phyloP scores from a whole-genome alignment of 2,797 vertebrate genomes.

The Salarias fasciatus region DNA sequence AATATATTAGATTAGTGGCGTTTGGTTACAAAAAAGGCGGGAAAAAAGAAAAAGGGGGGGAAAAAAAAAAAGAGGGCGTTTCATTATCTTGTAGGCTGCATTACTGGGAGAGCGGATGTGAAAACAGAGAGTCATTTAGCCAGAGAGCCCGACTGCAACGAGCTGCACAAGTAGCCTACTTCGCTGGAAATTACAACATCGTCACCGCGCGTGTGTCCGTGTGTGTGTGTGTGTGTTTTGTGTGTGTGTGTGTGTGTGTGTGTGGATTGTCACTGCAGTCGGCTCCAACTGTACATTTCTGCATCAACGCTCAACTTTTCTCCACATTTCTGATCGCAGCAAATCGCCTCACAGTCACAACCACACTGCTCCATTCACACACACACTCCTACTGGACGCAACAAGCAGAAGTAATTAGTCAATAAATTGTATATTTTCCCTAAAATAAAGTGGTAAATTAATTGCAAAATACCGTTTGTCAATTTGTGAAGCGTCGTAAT shows the following conservation, averaged over 20 bases:
- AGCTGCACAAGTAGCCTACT: slow-evolving; percentile 44
- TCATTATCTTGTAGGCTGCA: slow-evolving; percentile 71
- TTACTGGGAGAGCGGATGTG: slow-evolving; percentile 64
- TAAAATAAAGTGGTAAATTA: slow-evolving; percentile 24
- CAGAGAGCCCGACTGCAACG: slow-evolving; percentile 45
- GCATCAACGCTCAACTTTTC: no score
- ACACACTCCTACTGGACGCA: background rate
- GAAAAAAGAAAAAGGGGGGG: no score
- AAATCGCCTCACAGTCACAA: background rate
- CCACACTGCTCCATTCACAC: background rate
- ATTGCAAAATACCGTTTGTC: slow-evolving; percentile 24
- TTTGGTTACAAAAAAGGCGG: slow-evolving; percentile 62
- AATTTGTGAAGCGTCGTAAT: slow-evolving; percentile 24
- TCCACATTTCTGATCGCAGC: no score
- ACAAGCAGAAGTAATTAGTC: background rate
- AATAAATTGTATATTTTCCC: slow-evolving; percentile 12
- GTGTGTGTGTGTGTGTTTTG: background rate
- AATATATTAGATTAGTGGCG: slow-evolving; percentile 84
- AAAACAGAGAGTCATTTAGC: slow-evolving; percentile 63
- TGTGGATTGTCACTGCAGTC: background rate
- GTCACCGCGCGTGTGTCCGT: slow-evolving; percentile 13
- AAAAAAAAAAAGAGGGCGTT: slow-evolving; percentile 37
- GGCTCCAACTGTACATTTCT: no score
- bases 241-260: background rate
- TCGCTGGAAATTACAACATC: slow-evolving; percentile 32